Conservation (phyloP, 1,140 invertebrate species). For the Aphelenchoides besseyi region DNA sequence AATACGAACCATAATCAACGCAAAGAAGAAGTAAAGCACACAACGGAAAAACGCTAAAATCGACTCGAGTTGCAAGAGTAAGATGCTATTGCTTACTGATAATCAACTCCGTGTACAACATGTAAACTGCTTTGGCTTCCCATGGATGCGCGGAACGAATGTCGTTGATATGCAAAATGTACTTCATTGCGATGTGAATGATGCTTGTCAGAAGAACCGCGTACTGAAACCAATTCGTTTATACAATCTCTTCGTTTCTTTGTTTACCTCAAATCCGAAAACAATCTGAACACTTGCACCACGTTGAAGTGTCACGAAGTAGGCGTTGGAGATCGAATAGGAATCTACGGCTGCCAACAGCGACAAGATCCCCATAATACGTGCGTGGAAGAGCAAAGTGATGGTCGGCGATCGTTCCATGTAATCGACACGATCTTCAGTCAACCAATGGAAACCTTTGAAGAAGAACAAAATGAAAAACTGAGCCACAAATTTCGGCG, state of each 20-base stretch:
- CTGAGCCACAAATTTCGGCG: slow-evolving; percentile 92
- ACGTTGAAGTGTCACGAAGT: slow-evolving; percentile 84
- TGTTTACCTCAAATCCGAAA: slow-evolving; percentile 89
- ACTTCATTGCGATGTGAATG: slow-evolving; percentile 89
- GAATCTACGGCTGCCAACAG: slow-evolving; percentile 79
- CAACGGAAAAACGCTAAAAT: slow-evolving; percentile 73
- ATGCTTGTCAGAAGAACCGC: slow-evolving; percentile 91
- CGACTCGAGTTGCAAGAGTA: neutral
- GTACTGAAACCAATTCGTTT: slow-evolving; percentile 69
- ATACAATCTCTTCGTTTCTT: slow-evolving; percentile 1
- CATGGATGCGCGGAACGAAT: slow-evolving; percentile 87
- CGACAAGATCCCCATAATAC: slow-evolving; percentile 78
- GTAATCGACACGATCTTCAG: slow-evolving; percentile 97
- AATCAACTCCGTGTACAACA: slow-evolving; percentile 91
- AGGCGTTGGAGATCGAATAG: slow-evolving; percentile 87
- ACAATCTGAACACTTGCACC: slow-evolving; percentile 96
- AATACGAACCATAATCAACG: slow-evolving; percentile 91
- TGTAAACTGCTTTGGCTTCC: slow-evolving; percentile 97
- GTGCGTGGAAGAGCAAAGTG: slow-evolving; percentile 86
- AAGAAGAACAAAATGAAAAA: slow-evolving; percentile 94
- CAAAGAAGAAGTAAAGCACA: slow-evolving; percentile 85
- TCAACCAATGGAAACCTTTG: slow-evolving; percentile 99
- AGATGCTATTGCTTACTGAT: slow-evolving; percentile 73
- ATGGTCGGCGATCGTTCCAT: slow-evolving; percentile 98
- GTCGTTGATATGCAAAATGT: slow-evolving; percentile 72